Percentiles rank a stretch among this genome's conserved stretches.
Evolutionary conservation across 2,888 invertebrate genomes (phyloP).

Genomic region (Thumatha senex): DNA sequence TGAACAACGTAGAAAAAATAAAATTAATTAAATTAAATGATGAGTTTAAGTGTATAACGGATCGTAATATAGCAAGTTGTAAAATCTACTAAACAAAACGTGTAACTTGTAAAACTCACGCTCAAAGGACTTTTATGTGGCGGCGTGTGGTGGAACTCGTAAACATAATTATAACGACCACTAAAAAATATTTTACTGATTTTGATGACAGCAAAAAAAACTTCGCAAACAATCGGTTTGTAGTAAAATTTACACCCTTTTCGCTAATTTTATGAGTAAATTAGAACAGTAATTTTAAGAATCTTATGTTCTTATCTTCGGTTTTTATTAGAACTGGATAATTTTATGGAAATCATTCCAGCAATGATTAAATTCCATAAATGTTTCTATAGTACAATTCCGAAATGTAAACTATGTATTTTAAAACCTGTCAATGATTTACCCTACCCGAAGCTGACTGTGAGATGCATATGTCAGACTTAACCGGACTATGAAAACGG

Average conservation of each 20-base stretch:
- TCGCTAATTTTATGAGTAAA: conserved; percentile 24
- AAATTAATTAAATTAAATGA: conserved; percentile 22
- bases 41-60: conserved; percentile 17
- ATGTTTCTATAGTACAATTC: no score
- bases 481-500: no score
- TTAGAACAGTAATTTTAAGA: no score
- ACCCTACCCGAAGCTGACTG: no score
- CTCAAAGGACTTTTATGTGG: conserved; percentile 47
- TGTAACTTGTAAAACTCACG: conserved; percentile 46
- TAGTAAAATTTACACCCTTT: conserved; percentile 27
- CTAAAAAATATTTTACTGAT: conserved; percentile 49
- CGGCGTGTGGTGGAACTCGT: conserved; percentile 50
- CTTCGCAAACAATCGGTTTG: conserved; percentile 34
- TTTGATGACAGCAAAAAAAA: conserved; percentile 42
- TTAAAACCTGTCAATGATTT: no score
- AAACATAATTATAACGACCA: conserved; percentile 58
- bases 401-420: no score
- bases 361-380: no score
- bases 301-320: no score
- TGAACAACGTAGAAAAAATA: conserved; percentile 1
- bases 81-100: conserved; percentile 39
- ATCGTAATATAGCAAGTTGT: conserved; percentile 35
- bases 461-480: no score
- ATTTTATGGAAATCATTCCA: no score
- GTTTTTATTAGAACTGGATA: no score